These are phyloP conservation scores for Xerus rutilus DNA, from an alignment of 2,797 vertebrate genomes.

Conservation along the genomic window DNA sequence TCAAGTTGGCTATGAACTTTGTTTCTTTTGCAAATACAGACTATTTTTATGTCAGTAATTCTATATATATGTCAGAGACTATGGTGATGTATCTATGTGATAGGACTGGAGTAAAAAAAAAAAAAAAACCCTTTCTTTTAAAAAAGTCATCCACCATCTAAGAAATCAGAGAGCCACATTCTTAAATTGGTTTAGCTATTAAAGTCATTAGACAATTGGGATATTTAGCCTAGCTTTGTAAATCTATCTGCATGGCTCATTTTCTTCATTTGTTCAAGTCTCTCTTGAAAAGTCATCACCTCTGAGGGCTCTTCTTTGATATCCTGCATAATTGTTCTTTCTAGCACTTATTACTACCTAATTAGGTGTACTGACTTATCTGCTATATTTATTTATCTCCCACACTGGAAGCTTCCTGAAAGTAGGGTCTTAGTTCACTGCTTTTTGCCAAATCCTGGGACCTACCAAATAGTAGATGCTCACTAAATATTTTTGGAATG, in stretches of 20 bases:
- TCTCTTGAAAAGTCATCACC: neutral
- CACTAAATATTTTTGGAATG: neutral
- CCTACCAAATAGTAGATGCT: neutral
- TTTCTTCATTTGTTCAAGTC: neutral
- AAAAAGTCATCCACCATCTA: neutral
- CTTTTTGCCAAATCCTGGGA: neutral
- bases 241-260: neutral
- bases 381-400: neutral
- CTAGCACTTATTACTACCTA: neutral
- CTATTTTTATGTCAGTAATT: neutral
- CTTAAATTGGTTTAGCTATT: neutral
- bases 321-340: neutral
- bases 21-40: neutral
- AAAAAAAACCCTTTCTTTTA: neutral
- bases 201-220: neutral
- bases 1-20: conserved; percentile 9
- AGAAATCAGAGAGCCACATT: neutral
- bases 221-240: neutral
- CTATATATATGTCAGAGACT: neutral
- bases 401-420: neutral
- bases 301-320: neutral
- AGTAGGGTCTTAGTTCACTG: neutral
- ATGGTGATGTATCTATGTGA: neutral
- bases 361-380: neutral
- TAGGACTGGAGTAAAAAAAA: neutral